phyloP scores from a whole-genome alignment of 2,797 vertebrate species.

The Rhynchonycteris naso region DNA sequence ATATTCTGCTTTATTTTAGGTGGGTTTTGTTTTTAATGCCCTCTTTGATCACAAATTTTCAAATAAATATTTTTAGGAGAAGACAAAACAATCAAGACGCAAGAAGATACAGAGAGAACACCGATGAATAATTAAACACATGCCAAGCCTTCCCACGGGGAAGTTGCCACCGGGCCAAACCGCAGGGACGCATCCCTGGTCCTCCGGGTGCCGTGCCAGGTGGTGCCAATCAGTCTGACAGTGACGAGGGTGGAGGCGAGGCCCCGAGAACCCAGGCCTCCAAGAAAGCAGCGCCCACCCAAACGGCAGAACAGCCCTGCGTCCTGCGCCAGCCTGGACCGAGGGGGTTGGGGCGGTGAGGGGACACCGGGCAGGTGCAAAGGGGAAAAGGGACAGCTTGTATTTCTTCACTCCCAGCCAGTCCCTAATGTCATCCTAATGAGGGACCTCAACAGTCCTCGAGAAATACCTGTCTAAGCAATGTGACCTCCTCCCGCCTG shows the following conservation, averaged over 20 bases:
- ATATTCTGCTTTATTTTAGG: conserved; percentile 82
- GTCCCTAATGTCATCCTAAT: not conserved
- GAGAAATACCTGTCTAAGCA: not conserved
- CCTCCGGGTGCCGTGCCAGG: not conserved
- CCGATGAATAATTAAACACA: conserved; percentile 85
- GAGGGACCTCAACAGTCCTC: not conserved
- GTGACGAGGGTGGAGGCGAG: not conserved
- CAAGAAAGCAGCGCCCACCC: not conserved
- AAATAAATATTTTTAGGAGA: conserved; percentile 87
- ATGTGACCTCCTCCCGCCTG: accelerated
- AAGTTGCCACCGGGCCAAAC: conserved; percentile 53
- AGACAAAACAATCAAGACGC: conserved; percentile 84
- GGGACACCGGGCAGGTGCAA: not conserved
- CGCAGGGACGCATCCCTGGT: not conserved
- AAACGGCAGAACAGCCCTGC: not conserved
- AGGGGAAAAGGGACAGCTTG: not conserved
- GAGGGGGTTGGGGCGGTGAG: not conserved
- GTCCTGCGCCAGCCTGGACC: not conserved
- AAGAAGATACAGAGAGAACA: conserved; percentile 77
- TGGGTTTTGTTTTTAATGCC: conserved; percentile 55
- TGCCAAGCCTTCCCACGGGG: conserved; percentile 75
- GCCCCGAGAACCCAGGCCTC: not conserved
- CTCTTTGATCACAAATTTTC: conserved; percentile 87
- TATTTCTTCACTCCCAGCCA: not conserved
- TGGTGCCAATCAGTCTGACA: conserved; percentile 37